These are phyloP conservation scores for Gasterosteus nipponicus DNA, from an alignment of 2,113 vertebrate species.

Conservation along the genomic window DNA sequence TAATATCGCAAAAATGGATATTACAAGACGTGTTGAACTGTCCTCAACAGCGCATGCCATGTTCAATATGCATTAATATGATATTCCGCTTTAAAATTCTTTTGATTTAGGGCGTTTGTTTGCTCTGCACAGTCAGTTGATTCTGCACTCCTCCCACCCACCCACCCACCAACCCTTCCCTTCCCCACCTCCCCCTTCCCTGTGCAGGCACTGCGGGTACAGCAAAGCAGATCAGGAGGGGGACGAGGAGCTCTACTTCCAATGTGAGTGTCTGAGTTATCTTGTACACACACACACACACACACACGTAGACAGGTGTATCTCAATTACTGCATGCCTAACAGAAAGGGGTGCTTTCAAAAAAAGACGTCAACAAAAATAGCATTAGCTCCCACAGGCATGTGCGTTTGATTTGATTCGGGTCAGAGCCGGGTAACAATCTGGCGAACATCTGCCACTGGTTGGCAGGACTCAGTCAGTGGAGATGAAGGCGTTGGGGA, in stretches of 20 bases:
- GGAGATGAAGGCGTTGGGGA: constrained; percentile 64
- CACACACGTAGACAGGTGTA: constrained; percentile 5
- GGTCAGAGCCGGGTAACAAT: constrained; percentile 30
- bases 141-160: constrained; percentile 35
- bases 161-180: neutral
- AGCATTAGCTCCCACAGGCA: constrained; percentile 23
- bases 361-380: constrained; percentile 8
- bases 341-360: constrained; percentile 23
- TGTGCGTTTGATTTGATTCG: constrained; percentile 46
- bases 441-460: constrained; percentile 48
- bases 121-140: constrained; percentile 59
- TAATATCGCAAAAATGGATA: constrained; percentile 34
- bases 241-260: constrained; percentile 99
- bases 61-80: constrained; percentile 18
- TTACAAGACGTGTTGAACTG: constrained; percentile 37
- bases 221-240: constrained; percentile 99
- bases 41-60: constrained; percentile 32
- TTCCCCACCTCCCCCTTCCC: neutral
- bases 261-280: constrained; percentile 93
- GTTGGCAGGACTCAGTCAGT: constrained; percentile 34
- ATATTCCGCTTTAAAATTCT: constrained; percentile 47
- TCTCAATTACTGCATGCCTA: constrained; percentile 16
- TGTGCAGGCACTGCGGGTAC: constrained; percentile 93
- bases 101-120: constrained; percentile 58
- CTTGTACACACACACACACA: constrained; percentile 47